These are phyloP conservation scores for Embidobia sp. DNA, from an alignment of 2,888 invertebrate species.

Conservation along the genomic window DNA sequence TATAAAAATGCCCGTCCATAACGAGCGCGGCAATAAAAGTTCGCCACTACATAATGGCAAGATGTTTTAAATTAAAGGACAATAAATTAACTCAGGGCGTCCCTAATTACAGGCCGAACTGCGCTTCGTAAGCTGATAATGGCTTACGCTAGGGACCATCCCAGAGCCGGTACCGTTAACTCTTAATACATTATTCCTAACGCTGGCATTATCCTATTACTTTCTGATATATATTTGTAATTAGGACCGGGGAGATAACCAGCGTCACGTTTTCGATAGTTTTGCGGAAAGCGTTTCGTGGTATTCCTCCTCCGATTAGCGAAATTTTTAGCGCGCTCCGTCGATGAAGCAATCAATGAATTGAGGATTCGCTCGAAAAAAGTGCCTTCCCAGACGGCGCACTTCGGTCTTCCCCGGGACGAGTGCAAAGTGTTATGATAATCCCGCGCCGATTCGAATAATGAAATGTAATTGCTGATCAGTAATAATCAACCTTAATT, in stretches of 20 bases:
- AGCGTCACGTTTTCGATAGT: constrained; percentile 50
- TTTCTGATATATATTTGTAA: constrained; percentile 59
- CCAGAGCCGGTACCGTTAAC: constrained; percentile 53
- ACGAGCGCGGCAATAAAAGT: constrained; percentile 51
- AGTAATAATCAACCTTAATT: constrained; percentile 54
- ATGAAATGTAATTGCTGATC: constrained; percentile 48
- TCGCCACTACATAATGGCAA: constrained; percentile 52
- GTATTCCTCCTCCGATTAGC: too few relatives aligned
- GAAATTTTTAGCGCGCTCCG: too few relatives aligned
- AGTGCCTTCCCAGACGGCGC: too few relatives aligned
- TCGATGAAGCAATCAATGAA: too few relatives aligned
- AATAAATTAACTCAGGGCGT: constrained; percentile 58
- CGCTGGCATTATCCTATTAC: constrained; percentile 56
- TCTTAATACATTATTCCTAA: constrained; percentile 59
- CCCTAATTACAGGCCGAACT: constrained; percentile 58
- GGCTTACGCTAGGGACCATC: constrained; percentile 38
- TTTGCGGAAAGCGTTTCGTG: too few relatives aligned
- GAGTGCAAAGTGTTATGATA: constrained; percentile 37
- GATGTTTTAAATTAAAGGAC: constrained; percentile 60
- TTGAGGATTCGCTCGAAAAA: too few relatives aligned
- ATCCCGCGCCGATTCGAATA: constrained; percentile 20
- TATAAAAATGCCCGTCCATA: constrained; percentile 42
- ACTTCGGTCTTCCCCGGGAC: too few relatives aligned
- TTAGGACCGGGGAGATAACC: constrained; percentile 31
- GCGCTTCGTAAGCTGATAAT: constrained; percentile 59